phyloP scores from a whole-genome alignment of 2,797 vertebrate species.

The Petrocephalus schoutedeni region DNA sequence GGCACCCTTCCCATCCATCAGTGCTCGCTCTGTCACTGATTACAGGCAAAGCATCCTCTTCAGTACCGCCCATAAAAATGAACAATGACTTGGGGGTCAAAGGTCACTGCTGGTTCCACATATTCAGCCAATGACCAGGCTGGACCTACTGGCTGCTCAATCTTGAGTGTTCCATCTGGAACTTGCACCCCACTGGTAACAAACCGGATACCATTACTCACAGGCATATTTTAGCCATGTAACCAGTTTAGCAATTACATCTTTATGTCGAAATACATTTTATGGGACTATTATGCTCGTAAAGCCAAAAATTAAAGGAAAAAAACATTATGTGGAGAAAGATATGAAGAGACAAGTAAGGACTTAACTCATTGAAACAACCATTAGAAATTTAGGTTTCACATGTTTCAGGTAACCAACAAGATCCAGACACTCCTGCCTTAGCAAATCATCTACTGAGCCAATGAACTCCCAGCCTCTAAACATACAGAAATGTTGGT shows the following conservation, averaged over 20 bases:
- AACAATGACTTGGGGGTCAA: constrained; percentile 6
- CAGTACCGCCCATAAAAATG: not conserved
- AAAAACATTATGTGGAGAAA: not conserved
- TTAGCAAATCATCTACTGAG: not conserved
- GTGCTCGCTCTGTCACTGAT: not conserved
- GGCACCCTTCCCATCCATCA: not conserved
- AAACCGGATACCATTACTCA: not conserved
- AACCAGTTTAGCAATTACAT: not conserved
- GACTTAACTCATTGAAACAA: not conserved
- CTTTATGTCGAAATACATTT: not conserved
- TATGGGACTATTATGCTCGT: not conserved
- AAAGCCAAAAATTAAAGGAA: not conserved
- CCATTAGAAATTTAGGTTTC: not conserved
- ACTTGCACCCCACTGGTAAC: not conserved
- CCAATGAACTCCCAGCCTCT: not conserved
- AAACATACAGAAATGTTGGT: not conserved
- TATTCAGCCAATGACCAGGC: not conserved
- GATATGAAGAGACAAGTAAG: not conserved
- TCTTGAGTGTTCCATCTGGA: not conserved
- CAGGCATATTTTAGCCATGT: not conserved
- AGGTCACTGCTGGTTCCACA: not conserved
- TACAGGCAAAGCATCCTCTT: not conserved
- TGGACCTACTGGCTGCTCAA: not conserved
- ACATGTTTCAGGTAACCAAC: not conserved
- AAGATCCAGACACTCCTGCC: not conserved